A percentile compares a stretch with the other conserved stretches of the same genome.
phyloP scores from a whole-genome alignment of 2,888 invertebrate genomes.

The Cephus pygmeus region DNA sequence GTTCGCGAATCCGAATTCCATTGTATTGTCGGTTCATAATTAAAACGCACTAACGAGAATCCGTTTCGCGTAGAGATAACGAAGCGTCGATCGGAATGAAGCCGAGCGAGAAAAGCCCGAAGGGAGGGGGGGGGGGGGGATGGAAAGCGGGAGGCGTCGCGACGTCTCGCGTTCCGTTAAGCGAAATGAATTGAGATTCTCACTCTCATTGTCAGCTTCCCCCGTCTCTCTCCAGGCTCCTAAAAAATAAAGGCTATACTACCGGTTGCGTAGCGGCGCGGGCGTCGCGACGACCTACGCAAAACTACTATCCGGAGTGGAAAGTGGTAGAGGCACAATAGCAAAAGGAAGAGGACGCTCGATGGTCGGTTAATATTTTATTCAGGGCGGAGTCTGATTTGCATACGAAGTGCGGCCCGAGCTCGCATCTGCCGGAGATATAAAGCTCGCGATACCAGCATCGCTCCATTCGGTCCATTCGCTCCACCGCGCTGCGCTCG shows the following conservation, averaged over 20 bases:
- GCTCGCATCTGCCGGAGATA: constrained; percentile 47
- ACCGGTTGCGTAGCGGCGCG: neutral
- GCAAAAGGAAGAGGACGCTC: neutral
- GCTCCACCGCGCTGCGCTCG: no score
- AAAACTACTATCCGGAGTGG: neutral
- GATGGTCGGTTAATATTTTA: constrained; percentile 53
- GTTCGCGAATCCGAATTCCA: no score
- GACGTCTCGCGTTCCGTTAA: no score
- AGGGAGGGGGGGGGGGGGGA: no score
- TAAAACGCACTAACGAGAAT: constrained; percentile 50
- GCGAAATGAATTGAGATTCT: no score
- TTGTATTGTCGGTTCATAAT: constrained; percentile 32
- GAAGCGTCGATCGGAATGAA: constrained; percentile 45
- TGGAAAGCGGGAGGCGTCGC: no score
- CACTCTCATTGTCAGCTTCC: no score
- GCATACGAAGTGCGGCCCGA: constrained; percentile 51
- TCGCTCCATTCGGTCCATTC: neutral
- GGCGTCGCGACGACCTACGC: neutral
- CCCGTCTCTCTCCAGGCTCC: neutral
- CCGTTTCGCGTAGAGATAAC: constrained; percentile 43
- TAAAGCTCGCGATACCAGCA: constrained; percentile 39
- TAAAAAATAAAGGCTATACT: constrained; percentile 6
- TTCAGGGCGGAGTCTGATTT: constrained; percentile 57
- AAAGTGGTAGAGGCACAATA: neutral
- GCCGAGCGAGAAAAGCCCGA: constrained; percentile 9